These are phyloP conservation scores for Cabera pusaria DNA, from an alignment of 2,888 invertebrate genomes.

Conservation along the genomic window DNA sequence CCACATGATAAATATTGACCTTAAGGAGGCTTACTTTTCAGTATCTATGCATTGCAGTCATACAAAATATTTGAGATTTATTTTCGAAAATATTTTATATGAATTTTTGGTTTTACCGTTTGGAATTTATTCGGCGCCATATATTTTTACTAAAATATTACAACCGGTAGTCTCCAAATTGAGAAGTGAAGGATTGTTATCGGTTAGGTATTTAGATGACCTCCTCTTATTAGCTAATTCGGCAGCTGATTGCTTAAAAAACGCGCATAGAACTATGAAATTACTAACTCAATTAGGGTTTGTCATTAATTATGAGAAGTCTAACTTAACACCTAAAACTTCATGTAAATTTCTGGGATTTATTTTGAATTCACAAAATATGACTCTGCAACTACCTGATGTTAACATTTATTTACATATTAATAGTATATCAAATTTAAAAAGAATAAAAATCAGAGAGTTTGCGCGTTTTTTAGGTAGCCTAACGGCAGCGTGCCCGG, in stretches of 20 bases:
- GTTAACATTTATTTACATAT: neutral
- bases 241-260: neutral
- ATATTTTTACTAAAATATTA: neutral
- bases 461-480: conserved; percentile 10
- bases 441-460: neutral
- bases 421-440: no score
- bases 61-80: conserved; percentile 1
- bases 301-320: neutral
- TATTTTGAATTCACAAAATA: conserved; percentile 4
- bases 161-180: neutral
- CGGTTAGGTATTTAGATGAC: conserved; percentile 9
- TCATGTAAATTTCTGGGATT: conserved; percentile 8
- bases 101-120: neutral
- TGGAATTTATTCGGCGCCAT: neutral
- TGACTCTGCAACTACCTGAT: neutral
- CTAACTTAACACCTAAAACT: neutral
- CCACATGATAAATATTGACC: conserved; percentile 1
- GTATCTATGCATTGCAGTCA: neutral
- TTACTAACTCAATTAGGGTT: neutral
- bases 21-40: neutral
- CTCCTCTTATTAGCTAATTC: conserved; percentile 7
- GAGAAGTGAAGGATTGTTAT: conserved; percentile 1
- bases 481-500: neutral
- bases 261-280: neutral
- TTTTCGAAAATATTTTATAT: neutral